phyloP scores from a whole-genome alignment of 2,797 vertebrate species.

The Lerista edwardsae region DNA sequence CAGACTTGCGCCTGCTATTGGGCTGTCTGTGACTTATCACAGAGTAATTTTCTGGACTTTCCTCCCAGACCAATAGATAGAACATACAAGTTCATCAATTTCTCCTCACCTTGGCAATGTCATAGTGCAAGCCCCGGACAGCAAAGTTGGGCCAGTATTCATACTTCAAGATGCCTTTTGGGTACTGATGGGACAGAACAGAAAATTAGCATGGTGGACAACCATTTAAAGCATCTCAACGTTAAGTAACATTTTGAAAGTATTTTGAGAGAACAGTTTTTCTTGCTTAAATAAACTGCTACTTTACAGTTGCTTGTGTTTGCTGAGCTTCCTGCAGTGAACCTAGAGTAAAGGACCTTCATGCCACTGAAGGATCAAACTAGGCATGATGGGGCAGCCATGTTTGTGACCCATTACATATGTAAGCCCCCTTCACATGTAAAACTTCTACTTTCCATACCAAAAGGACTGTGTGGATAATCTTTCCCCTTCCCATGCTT shows the following conservation, averaged over 20 bases:
- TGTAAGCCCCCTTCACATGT: background rate
- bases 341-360: background rate
- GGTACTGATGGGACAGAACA: constrained; percentile 77
- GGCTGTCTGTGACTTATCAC: too few relatives aligned
- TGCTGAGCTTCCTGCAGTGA: background rate
- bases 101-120: constrained; percentile 85
- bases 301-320: background rate
- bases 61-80: background rate
- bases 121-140: constrained; percentile 85
- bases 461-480: too few relatives aligned
- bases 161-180: constrained; percentile 80
- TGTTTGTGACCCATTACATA: background rate
- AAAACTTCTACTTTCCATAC: background rate
- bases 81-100: background rate
- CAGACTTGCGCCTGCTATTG: too few relatives aligned
- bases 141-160: constrained; percentile 87
- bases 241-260: background rate
- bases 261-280: background rate
- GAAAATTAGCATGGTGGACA: background rate
- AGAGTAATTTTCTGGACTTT: background rate
- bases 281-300: background rate
- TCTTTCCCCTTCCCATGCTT: too few relatives aligned
- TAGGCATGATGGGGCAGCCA: too few relatives aligned
- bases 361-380: too few relatives aligned
- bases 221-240: background rate